These are phyloP conservation scores for Barypeithes pellucidus DNA, from an alignment of 2,888 invertebrate species.

Conservation along the genomic window DNA sequence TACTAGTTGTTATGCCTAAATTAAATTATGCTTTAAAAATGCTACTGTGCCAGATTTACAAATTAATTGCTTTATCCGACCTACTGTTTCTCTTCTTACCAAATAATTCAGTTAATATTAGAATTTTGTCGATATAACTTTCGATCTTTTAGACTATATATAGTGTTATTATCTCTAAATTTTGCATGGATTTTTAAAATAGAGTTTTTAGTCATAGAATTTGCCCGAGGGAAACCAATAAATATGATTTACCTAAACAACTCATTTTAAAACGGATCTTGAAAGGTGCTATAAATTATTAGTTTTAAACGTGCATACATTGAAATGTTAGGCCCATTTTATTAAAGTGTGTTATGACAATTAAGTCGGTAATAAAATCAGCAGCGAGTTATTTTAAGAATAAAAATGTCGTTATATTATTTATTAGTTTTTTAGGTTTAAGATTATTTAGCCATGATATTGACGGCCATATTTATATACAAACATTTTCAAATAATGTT, in stretches of 20 bases:
- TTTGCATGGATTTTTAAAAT: no score
- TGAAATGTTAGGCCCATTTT: not conserved
- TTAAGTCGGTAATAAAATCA: not conserved
- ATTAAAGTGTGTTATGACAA: constrained; percentile 2
- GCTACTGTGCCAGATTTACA: no score
- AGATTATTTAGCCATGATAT: constrained; percentile 25
- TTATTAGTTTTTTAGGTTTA: constrained; percentile 20
- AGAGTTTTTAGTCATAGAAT: no score
- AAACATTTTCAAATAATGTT: not conserved
- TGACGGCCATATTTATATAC: constrained; percentile 27
- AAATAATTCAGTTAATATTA: no score
- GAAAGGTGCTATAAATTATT: constrained; percentile 5
- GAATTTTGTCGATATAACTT: no score
- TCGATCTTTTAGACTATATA: no score
- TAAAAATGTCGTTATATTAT: not conserved
- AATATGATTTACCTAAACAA: not conserved
- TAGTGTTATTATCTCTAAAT: no score
- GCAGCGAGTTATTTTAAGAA: not conserved
- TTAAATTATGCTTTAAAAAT: no score
- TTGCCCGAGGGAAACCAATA: no score
- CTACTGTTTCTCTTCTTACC: no score
- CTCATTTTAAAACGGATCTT: not conserved
- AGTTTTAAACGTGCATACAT: not conserved
- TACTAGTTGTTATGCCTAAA: no score
- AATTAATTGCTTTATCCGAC: no score